Conservation (phyloP, 2,797 vertebrate genomes). For the Syngnathus rostellatus region DNA sequence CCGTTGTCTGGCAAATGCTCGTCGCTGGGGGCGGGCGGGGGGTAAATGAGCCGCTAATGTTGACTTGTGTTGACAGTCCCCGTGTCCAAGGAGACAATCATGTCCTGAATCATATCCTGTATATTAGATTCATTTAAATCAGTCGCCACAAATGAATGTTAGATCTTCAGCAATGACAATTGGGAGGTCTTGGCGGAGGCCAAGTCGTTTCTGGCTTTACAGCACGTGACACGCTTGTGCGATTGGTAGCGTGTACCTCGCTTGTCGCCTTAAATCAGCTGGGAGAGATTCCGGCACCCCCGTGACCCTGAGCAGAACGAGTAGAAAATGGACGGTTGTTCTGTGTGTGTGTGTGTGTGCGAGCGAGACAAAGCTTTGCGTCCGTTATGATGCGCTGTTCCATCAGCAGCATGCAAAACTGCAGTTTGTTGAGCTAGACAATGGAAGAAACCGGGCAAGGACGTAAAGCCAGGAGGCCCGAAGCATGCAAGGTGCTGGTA, state of each 20-base stretch:
- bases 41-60: constrained; percentile 30
- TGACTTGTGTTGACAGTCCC: constrained; percentile 54
- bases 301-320: constrained; percentile 2
- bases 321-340: constrained; percentile 5
- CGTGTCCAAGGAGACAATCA: constrained; percentile 9
- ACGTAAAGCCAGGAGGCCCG: constrained; percentile 16
- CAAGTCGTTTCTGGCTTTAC: background rate
- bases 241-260: constrained; percentile 2
- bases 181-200: background rate
- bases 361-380: background rate
- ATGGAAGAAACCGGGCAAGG: constrained; percentile 40
- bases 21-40: background rate
- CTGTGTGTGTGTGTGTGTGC: constrained; percentile 2
- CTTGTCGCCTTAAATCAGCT: background rate
- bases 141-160: background rate
- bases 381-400: constrained; percentile 9
- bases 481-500: constrained; percentile 34
- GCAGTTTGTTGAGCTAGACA: constrained; percentile 52
- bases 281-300: background rate
- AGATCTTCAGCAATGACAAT: background rate
- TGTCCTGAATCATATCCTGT: too few species aligned
- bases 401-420: constrained; percentile 20
- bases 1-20: background rate
- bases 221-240: constrained; percentile 12
- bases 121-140: too few species aligned